Evolutionary conservation across 2,888 invertebrate genomes (phyloP), one percentile per base, ranked within the genome.

Genomic region (Hedychridium roseum): DNA sequence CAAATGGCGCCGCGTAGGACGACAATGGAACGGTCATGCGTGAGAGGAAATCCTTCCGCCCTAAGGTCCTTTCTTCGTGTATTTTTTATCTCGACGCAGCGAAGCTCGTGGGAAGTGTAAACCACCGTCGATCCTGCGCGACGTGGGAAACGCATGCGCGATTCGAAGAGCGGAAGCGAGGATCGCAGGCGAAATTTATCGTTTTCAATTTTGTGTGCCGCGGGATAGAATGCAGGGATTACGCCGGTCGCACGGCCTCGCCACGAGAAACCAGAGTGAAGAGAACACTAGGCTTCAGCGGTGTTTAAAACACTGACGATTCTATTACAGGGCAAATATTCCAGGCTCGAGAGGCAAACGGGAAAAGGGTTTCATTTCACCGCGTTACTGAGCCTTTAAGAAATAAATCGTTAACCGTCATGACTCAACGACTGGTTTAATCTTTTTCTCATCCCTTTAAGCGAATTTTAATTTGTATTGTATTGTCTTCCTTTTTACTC

Each of bases 151-250:
- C 40, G 15, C 23, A n/a, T 31, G 18, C 30, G 7, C 41, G 17
- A 20, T 12, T 7, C 3, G 9, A 21, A 23, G 14, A 3, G 18
- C 9, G 35, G 20, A 27, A 17, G 21, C 26, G 43, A 12, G 21
- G 11, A 20, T 36, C 34, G 18, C 28, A 9, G 36, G 31, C 5
- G 27, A 42, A 60, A 59, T 60, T 56, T 59, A 53, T 45, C 40
- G 47, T 47, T 57, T 56, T 44, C 56, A 59, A 57, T 60, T 46
- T 60, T 50, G 37, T 53, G 41, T 54, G 46, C 38, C 48, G 15
- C 23, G 16, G 20, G 14, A 27, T 12, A 7, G 9, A 7, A 23
- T 7, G 7, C 34, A 28, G 35, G 43, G 49, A 26, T 15, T 12
- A 14, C 39, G 23, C 12, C n/a, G 36, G 26, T 2, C 18, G 30